phyloP scores from a whole-genome alignment of 2,888 invertebrate genomes.

The Leptinotarsa tumamoca region DNA sequence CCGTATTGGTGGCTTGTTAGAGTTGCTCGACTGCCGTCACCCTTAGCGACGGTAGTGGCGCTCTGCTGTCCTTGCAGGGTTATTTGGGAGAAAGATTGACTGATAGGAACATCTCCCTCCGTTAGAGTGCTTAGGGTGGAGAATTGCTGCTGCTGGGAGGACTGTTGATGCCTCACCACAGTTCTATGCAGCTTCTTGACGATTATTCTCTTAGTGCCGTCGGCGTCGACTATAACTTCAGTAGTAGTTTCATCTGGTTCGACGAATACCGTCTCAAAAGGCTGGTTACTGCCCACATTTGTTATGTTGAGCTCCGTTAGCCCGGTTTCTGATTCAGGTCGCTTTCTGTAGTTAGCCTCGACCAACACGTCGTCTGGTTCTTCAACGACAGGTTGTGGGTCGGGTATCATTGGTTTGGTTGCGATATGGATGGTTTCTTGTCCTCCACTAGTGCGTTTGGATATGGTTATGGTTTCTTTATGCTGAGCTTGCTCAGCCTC shows the following conservation, averaged over 20 bases:
- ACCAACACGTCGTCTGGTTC: slow-evolving; percentile 74
- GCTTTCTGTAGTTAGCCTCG: slow-evolving; percentile 78
- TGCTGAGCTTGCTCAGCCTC: slow-evolving; percentile 62
- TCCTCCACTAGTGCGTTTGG: slow-evolving; percentile 72
- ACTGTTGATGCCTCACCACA: slow-evolving; percentile 75
- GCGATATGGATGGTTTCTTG: slow-evolving; percentile 81
- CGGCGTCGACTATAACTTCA: slow-evolving; percentile 83
- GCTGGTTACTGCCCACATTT: slow-evolving; percentile 77
- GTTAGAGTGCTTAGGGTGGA: slow-evolving; percentile 70
- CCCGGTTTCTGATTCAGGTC: slow-evolving; percentile 68
- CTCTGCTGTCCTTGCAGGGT: slow-evolving; percentile 76
- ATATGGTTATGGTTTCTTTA: slow-evolving; percentile 76
- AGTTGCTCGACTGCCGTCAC: slow-evolving; percentile 74
- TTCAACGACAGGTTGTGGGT: slow-evolving; percentile 68
- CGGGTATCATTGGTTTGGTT: slow-evolving; percentile 70
- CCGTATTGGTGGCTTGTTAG: slow-evolving; percentile 75
- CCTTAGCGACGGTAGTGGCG: slow-evolving; percentile 70
- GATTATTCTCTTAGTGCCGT: slow-evolving; percentile 84
- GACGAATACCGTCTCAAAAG: slow-evolving; percentile 84
- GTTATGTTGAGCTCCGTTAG: slow-evolving; percentile 79
- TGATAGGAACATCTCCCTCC: slow-evolving; percentile 71
- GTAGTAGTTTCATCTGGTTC: slow-evolving; percentile 88
- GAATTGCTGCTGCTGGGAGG: slow-evolving; percentile 74
- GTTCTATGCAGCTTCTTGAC: slow-evolving; percentile 80
- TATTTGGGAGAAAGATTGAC: slow-evolving; percentile 69